Conservation (phyloP, 2,888 invertebrate species). For the Lasioglossum marginatum region DNA sequence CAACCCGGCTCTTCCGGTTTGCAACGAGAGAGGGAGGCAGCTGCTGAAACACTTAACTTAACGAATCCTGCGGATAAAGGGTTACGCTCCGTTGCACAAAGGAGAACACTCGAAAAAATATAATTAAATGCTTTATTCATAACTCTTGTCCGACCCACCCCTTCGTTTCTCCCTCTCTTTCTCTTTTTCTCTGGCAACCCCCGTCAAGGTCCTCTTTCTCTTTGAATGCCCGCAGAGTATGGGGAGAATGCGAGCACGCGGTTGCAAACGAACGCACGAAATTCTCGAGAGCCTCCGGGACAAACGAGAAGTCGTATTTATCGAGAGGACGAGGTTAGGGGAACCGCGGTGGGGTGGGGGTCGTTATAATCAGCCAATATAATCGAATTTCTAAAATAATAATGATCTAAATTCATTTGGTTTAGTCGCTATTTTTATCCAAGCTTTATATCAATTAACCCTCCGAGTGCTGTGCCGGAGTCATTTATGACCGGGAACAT, state of each 20-base stretch:
- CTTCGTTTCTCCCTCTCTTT: background rate
- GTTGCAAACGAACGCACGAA: background rate
- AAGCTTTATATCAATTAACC: too few relatives aligned
- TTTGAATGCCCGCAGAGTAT: background rate
- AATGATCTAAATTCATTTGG: background rate
- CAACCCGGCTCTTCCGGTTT: background rate
- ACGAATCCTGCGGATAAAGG: constrained; percentile 64
- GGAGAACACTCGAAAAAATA: constrained; percentile 62
- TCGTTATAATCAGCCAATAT: background rate
- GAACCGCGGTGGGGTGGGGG: too few relatives aligned
- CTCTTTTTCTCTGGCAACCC: background rate
- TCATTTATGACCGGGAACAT: too few relatives aligned
- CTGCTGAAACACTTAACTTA: constrained; percentile 63
- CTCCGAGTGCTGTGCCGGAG: too few relatives aligned
- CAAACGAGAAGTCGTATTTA: background rate
- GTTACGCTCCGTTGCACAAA: constrained; percentile 56
- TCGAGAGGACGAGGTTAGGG: background rate
- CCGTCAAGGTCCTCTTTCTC: background rate
- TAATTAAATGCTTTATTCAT: constrained; percentile 69
- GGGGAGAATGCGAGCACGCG: background rate
- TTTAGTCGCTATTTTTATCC: background rate
- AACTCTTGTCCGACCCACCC: constrained; percentile 39
- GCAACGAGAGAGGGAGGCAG: constrained; percentile 8
- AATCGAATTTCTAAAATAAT: background rate
- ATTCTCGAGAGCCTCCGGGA: constrained; percentile 1